phyloP scores from a whole-genome alignment of 2,797 vertebrate genomes.

The Denticeps clupeoides region DNA sequence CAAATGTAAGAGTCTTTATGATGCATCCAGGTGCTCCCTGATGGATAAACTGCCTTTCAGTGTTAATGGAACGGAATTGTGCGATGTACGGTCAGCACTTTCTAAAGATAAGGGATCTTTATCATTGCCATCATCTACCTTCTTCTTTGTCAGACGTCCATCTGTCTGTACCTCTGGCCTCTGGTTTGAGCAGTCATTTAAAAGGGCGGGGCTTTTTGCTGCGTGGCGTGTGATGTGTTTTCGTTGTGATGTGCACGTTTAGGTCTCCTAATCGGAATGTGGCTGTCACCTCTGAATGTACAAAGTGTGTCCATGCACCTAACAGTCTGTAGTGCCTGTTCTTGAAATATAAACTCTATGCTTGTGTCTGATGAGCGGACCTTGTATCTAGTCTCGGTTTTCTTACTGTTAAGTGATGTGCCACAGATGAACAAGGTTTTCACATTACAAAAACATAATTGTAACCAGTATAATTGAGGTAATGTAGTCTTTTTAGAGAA shows the following conservation, averaged over 20 bases:
- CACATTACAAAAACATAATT: background rate
- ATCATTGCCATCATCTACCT: background rate
- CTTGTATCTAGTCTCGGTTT: background rate
- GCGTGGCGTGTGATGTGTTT: no score
- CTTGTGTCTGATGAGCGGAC: no score
- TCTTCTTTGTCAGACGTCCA: no score
- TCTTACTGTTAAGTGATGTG: slow-evolving; percentile 6
- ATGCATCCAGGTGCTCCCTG: no score
- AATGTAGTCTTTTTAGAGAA: background rate
- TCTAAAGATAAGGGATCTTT: background rate
- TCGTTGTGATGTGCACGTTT: no score
- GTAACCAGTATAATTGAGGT: background rate
- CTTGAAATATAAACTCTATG: slow-evolving; percentile 5
- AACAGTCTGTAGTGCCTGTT: slow-evolving; percentile 12
- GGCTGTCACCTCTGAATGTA: slow-evolving; percentile 24
- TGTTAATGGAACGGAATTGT: background rate
- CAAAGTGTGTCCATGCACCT: slow-evolving; percentile 7
- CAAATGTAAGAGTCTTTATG: no score
- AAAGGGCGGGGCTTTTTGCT: no score
- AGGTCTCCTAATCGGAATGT: no score
- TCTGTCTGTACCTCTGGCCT: no score
- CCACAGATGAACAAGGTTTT: slow-evolving; percentile 13
- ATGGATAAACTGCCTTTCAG: background rate
- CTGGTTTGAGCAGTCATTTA: no score
- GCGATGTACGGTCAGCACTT: no score